Percentiles rank a stretch among this genome's conserved stretches.
Conservation (phyloP, 2,113 vertebrate genomes). For the Myiozetetes cayanensis region DNA sequence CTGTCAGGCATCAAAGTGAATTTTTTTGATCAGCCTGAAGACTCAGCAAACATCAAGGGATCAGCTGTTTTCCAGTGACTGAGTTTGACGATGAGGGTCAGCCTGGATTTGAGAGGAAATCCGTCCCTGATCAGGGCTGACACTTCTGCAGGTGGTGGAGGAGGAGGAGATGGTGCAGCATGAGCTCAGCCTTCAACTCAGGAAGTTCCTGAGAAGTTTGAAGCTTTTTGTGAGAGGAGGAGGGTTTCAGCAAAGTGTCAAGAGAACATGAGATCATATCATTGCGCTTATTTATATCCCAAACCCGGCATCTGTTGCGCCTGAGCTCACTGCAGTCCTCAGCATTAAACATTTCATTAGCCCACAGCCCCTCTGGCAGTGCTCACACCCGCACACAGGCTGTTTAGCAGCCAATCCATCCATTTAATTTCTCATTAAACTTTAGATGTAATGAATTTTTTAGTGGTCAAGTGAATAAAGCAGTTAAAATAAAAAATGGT, state of each 20-base stretch:
- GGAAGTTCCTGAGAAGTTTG: constrained; percentile 24
- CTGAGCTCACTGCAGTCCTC: constrained; percentile 36
- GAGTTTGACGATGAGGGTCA: neutral
- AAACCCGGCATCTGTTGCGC: constrained; percentile 41
- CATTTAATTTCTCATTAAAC: constrained; percentile 64
- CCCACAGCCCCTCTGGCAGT: constrained; percentile 59
- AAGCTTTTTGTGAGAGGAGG: constrained; percentile 11
- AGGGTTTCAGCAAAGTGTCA: constrained; percentile 50
- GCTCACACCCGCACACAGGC: constrained; percentile 55
- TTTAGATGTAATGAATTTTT: constrained; percentile 61
- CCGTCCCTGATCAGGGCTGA: neutral
- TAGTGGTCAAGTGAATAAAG: constrained; percentile 56
- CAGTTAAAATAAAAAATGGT: constrained; percentile 43
- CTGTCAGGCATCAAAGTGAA: neutral
- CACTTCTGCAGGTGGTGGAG: neutral
- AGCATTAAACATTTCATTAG: constrained; percentile 63
- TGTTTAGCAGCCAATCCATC: constrained; percentile 57
- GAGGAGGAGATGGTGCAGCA: neutral
- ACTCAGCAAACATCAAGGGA: neutral
- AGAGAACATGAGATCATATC: constrained; percentile 60
- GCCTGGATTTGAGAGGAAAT: neutral
- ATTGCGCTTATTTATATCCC: constrained; percentile 48
- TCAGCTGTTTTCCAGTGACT: neutral
- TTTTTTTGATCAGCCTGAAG: neutral
- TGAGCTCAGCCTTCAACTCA: constrained; percentile 18